These are phyloP conservation scores for Coregonus ussuriensis DNA, from an alignment of 2,797 vertebrate genomes.

Conservation along the genomic window DNA sequence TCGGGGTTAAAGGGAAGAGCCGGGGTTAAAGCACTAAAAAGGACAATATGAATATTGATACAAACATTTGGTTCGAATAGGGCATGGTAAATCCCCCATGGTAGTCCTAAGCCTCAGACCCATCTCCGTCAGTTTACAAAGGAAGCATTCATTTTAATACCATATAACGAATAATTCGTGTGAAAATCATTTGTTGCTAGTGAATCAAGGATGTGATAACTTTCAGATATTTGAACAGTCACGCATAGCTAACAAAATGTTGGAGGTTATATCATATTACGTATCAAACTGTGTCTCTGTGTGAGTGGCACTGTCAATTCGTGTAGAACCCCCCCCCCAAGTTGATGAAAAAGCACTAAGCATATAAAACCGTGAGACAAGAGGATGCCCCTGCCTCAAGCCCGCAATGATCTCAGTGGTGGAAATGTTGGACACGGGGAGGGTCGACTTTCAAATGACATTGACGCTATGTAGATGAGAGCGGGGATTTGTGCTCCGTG, in stretches of 20 bases:
- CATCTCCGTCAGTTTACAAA: not conserved
- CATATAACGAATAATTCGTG: not conserved
- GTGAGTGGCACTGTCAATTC: constrained; percentile 51
- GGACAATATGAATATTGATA: not conserved
- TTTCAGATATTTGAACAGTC: constrained; percentile 21
- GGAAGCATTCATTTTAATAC: not conserved
- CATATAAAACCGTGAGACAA: constrained; percentile 79
- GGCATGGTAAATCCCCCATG: not conserved
- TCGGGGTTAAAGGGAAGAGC: not conserved
- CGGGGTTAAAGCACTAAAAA: not conserved
- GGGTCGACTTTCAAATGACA: constrained; percentile 83
- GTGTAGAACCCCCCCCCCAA: constrained; percentile 28
- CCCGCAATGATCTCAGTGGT: constrained; percentile 75
- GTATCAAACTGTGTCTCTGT: constrained; percentile 36
- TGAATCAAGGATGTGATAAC: constrained; percentile 8
- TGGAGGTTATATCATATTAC: constrained; percentile 41
- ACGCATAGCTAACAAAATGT: constrained; percentile 18
- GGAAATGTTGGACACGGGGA: constrained; percentile 81
- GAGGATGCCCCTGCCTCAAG: constrained; percentile 76
- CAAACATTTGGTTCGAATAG: not conserved
- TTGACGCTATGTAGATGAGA: constrained; percentile 80
- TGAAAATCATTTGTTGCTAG: not conserved
- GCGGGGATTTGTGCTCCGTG: constrained; percentile 73
- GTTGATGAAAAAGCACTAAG: constrained; percentile 55
- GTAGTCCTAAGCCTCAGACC: not conserved